Conservation (phyloP, 1,140 invertebrate species). For the Hylyphantes graminicola region DNA sequence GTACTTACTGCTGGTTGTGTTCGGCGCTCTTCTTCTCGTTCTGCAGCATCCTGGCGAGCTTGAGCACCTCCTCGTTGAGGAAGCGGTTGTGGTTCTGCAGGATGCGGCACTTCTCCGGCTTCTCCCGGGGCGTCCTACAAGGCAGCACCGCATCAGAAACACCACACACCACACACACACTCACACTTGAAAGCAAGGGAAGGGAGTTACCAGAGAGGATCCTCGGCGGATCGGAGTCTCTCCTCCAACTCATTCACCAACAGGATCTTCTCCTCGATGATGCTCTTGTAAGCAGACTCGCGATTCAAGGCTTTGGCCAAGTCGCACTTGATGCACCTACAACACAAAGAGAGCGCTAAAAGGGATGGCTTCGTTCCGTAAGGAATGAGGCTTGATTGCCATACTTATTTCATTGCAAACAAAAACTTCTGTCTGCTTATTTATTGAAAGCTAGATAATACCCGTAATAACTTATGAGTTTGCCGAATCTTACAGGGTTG, state of each 20-base stretch:
- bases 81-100: slow-evolving; percentile 70
- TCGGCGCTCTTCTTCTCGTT: slow-evolving; percentile 60
- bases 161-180: background rate
- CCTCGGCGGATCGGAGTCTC: slow-evolving; percentile 39
- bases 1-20: slow-evolving; percentile 44
- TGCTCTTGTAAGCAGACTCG: slow-evolving; percentile 67
- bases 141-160: background rate
- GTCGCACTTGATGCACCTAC: slow-evolving; percentile 68
- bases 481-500: too few species aligned
- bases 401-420: too few species aligned
- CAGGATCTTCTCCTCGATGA: slow-evolving; percentile 65
- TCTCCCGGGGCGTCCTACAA: slow-evolving; percentile 51
- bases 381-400: too few species aligned
- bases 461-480: too few species aligned
- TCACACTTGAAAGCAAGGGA: background rate
- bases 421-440: too few species aligned
- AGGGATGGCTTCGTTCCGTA: background rate
- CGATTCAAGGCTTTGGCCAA: slow-evolving; percentile 68
- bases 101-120: slow-evolving; percentile 67
- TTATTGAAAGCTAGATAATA: too few species aligned
- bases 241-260: slow-evolving; percentile 51
- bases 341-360: slow-evolving; percentile 9
- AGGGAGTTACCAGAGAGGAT: slow-evolving; percentile 41
- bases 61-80: slow-evolving; percentile 69
- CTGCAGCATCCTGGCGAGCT: slow-evolving; percentile 59